These are phyloP conservation scores for Himalopsyche tibetana DNA, from an alignment of 2,888 invertebrate genomes.

Conservation along the genomic window DNA sequence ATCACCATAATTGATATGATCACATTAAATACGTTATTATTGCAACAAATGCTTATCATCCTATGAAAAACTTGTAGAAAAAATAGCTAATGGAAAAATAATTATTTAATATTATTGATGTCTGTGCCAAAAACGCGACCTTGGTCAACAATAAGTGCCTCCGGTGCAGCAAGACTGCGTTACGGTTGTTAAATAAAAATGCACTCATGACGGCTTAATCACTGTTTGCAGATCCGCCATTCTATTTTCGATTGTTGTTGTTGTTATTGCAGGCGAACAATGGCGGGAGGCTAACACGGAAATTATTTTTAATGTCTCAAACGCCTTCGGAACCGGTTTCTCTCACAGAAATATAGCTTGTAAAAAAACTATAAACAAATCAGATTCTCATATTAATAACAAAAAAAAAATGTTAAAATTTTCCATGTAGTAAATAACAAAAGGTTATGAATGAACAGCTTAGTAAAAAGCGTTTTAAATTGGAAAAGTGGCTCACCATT, in stretches of 20 bases:
- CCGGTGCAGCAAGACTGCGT: slow-evolving; percentile 7
- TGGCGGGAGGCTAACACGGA: slow-evolving; percentile 9
- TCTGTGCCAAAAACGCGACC: slow-evolving; percentile 15
- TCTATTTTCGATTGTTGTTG: slow-evolving; percentile 39
- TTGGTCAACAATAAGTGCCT: slow-evolving; percentile 27
- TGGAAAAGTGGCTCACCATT: no score
- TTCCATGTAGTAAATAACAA: no score
- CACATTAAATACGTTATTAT: no score
- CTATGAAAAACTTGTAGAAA: not conserved
- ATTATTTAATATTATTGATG: slow-evolving; percentile 1
- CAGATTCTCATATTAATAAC: no score
- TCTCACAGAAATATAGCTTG: no score
- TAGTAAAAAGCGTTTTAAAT: no score
- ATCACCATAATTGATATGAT: no score
- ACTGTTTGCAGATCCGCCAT: slow-evolving; percentile 9
- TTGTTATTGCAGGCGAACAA: slow-evolving; percentile 11
- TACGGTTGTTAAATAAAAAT: slow-evolving; percentile 22
- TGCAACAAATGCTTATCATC: not conserved
- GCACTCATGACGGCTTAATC: slow-evolving; percentile 1
- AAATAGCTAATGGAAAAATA: slow-evolving; percentile 37
- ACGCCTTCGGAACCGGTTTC: not conserved
- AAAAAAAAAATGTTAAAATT: no score
- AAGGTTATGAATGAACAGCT: no score
- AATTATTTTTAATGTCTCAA: not conserved
- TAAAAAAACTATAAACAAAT: no score